phyloP scores from a whole-genome alignment of 2,797 vertebrate genomes.

The Lateolabrax maculatus region DNA sequence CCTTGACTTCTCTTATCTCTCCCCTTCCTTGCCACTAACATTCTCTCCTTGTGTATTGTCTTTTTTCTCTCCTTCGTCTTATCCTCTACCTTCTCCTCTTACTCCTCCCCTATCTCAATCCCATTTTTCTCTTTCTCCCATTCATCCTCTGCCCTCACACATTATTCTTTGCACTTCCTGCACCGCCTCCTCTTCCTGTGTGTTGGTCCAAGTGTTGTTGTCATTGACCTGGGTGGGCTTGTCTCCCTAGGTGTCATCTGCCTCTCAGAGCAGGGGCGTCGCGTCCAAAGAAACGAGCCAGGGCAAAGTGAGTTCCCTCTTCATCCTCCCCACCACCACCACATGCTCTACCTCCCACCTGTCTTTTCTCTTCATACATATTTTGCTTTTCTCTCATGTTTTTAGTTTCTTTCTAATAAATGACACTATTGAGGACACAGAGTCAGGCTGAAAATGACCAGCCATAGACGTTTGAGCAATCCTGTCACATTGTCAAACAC shows the following conservation, averaged over 20 bases:
- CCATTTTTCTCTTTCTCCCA: background rate
- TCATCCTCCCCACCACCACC: conserved; percentile 47
- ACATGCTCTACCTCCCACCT: conserved; percentile 9
- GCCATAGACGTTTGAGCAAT: background rate
- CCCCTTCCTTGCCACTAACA: background rate
- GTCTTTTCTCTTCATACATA: conserved; percentile 12
- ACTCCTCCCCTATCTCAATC: background rate
- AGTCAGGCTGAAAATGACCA: background rate
- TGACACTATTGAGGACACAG: background rate
- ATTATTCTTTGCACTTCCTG: background rate
- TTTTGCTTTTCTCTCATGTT: background rate
- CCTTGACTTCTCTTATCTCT: background rate
- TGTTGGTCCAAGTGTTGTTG: conserved; percentile 39
- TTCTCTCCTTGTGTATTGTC: no score
- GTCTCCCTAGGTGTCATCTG: conserved; percentile 83
- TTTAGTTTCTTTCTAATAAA: background rate
- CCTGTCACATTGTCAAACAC: background rate
- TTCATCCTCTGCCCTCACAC: background rate
- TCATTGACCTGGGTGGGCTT: conserved; percentile 73
- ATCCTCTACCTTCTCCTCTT: background rate
- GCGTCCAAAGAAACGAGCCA: conserved; percentile 84
- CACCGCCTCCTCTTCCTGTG: conserved; percentile 19
- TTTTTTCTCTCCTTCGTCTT: background rate
- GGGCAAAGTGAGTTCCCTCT: conserved; percentile 86
- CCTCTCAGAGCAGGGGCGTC: conserved; percentile 78